phyloP scores from a whole-genome alignment of 2,797 vertebrate genomes.

The Myotis vivesi region DNA sequence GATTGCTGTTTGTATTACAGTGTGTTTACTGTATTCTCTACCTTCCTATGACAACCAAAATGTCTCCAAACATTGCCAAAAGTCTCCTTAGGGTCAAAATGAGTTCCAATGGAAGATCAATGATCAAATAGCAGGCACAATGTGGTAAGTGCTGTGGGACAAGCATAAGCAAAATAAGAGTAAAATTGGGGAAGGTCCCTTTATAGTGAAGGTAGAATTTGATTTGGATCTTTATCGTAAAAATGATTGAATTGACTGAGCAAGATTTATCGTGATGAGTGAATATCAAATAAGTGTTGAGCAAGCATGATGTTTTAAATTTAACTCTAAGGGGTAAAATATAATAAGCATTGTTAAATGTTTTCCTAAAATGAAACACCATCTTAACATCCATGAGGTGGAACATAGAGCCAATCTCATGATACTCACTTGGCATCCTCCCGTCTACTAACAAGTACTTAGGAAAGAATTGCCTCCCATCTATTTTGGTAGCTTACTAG shows the following conservation, averaged over 20 bases:
- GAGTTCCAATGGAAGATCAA: neutral
- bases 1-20: neutral
- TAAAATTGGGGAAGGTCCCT: neutral
- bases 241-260: neutral
- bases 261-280: constrained; percentile 18
- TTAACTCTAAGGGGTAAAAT: constrained; percentile 31
- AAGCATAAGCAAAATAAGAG: neutral
- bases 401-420: constrained; percentile 39
- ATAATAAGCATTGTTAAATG: constrained; percentile 21
- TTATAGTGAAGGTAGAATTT: neutral
- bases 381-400: constrained; percentile 46
- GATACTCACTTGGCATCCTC: constrained; percentile 18
- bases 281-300: constrained; percentile 47
- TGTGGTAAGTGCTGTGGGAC: neutral
- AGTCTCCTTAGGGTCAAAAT: neutral
- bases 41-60: neutral
- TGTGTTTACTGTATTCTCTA: neutral
- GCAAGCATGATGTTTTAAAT: neutral
- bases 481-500: constrained; percentile 51
- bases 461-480: constrained; percentile 41
- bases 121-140: neutral
- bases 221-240: neutral
- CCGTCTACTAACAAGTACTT: constrained; percentile 30
- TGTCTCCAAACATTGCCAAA: neutral
- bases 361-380: constrained; percentile 29